Percentiles rank a stretch among this genome's conserved stretches.
phyloP scores from a whole-genome alignment of 1,140 invertebrate species.

The Macrocentrus cingulum region DNA sequence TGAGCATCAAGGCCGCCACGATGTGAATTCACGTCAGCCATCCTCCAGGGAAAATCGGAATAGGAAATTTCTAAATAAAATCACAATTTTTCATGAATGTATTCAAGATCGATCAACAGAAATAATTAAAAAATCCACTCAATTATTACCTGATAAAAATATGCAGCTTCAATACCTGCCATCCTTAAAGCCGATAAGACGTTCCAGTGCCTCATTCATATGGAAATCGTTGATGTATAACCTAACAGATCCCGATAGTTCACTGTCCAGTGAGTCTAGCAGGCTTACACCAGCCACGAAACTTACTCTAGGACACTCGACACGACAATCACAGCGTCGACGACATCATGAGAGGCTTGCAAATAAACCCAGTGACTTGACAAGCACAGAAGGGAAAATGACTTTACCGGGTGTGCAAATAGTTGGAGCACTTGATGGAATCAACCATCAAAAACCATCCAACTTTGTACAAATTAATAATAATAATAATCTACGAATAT shows the following conservation, averaged over 20 bases:
- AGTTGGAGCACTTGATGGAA: not conserved
- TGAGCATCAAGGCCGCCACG: not conserved
- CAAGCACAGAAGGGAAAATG: slow-evolving; percentile 11
- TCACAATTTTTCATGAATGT: not conserved
- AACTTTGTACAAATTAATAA: too few relatives aligned
- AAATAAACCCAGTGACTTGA: slow-evolving; percentile 8
- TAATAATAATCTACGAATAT: too few relatives aligned
- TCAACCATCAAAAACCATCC: too few relatives aligned
- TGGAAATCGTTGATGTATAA: too few relatives aligned
- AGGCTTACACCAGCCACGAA: not conserved
- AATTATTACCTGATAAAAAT: too few relatives aligned
- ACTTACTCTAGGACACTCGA: not conserved
- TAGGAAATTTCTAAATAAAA: not conserved
- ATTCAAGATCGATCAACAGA: not conserved
- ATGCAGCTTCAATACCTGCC: too few relatives aligned
- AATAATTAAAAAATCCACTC: too few relatives aligned
- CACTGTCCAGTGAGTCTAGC: slow-evolving; percentile 1
- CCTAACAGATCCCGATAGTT: not conserved
- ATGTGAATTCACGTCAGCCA: not conserved
- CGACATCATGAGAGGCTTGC: not conserved
- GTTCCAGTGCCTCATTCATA: too few relatives aligned
- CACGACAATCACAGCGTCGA: not conserved
- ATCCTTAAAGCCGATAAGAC: not conserved
- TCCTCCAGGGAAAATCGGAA: not conserved
- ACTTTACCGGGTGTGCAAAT: not conserved